Conservation (phyloP, 2,113 vertebrate genomes). For the Bubo blakistoni region DNA sequence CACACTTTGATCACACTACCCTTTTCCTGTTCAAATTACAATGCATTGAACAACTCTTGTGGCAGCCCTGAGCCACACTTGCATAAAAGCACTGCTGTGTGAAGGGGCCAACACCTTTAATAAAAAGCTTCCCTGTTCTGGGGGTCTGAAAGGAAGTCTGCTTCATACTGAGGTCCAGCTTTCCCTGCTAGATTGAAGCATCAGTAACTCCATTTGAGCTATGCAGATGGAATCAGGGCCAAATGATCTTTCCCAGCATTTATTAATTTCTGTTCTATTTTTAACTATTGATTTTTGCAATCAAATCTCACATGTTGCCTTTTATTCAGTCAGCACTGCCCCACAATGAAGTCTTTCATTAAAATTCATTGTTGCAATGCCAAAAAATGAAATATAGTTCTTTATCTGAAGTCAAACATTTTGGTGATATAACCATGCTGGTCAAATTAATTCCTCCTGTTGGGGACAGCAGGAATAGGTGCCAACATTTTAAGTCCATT, state of each 20-base stretch:
- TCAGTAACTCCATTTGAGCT: neutral
- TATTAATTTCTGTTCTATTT: neutral
- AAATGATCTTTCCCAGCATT: neutral
- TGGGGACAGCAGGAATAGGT: neutral
- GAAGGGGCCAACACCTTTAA: neutral
- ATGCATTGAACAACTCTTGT: neutral
- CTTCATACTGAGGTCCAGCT: neutral
- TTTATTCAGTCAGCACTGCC: neutral
- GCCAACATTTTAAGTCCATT: conserved; percentile 18
- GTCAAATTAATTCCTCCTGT: neutral
- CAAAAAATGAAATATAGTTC: neutral
- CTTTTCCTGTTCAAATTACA: neutral
- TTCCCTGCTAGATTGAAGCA: neutral
- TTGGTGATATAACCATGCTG: neutral
- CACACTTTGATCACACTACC: neutral
- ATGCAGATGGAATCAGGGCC: neutral
- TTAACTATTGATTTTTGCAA: neutral
- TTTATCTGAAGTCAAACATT: neutral
- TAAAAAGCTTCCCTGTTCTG: neutral
- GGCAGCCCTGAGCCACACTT: neutral
- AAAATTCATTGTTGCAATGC: neutral
- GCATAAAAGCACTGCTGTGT: neutral
- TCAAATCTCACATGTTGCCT: neutral
- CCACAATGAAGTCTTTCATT: neutral
- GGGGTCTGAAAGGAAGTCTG: neutral